Base-by-base conservation (phyloP, 2,888 invertebrate genomes). In the Eristalis arbustorum region DNA sequence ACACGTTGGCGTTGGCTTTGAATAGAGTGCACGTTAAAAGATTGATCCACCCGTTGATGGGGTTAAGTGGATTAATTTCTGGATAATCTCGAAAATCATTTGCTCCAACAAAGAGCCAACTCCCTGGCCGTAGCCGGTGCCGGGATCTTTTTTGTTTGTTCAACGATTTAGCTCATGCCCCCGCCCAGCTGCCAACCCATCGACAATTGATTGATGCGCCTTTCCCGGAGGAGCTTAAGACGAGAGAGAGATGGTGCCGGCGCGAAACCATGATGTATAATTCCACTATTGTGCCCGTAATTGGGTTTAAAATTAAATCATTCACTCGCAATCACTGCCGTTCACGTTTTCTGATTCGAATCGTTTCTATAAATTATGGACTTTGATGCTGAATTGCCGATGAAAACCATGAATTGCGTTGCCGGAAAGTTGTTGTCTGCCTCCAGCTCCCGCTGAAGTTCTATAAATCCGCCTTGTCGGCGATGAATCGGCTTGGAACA, bases 61-160 rank as follows among this genome's bases (percentile, higher is more conserved):
- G 59, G 61, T 79, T 72, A 67, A 79, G 64, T 72, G 72, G 59
- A 72, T 78, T 78, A 31, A 66, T 66, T 78, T 66, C 40, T 64
- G 63, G 61, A 34, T 79, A 66, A 72, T 79, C 72, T 25, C n/a
- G 5, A 34, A 66, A 72, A 66, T 61, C 64, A 78, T 64, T 71
- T 64, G 63, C 34, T 69, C 37, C 34, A 28, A 63, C 56, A 40
- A 40, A 40, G 40, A 59, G n/a, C 56, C 4, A 28, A 10, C 3
- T 37, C 37, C 37, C 34, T 28, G 28, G 18, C 5, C 18, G 22
- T 59, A 6, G 22, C 23, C 61, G 4, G 31, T 62, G 40, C 23
- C 22, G 11, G 4, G 42, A 14, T 23, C 25, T 23, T 49, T 6
- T 67, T 8, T 61, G n/a, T 61, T 42, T 75, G 37, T 42, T 61